A percentile compares a stretch with the other conserved stretches of the same genome.
phyloP scores from a whole-genome alignment of 2,113 vertebrate species.

The Anoura caudifer region DNA sequence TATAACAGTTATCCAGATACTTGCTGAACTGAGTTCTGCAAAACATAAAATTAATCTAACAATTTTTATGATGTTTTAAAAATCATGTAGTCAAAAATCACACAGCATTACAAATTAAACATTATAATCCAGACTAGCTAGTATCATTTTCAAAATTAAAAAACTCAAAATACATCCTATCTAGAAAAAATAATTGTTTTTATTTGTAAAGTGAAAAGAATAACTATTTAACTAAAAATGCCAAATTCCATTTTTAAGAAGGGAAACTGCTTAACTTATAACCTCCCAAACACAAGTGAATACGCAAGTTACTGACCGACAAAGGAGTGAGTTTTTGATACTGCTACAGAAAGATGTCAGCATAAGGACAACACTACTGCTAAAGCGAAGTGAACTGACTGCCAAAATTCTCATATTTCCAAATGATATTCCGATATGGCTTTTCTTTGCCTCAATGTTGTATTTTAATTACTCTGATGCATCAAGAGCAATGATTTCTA shows the following conservation, averaged over 20 bases:
- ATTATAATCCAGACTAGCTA: not conserved
- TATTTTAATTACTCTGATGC: not conserved
- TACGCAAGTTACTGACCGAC: constrained; percentile 16
- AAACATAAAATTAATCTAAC: not conserved
- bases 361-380: constrained; percentile 8
- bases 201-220: constrained; percentile 41
- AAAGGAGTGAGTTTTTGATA: not conserved
- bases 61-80: constrained; percentile 35
- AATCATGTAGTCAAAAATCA: not conserved
- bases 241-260: constrained; percentile 13
- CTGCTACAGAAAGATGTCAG: not conserved
- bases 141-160: constrained; percentile 26
- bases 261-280: not conserved
- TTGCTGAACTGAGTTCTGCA: not conserved
- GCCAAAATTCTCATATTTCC: constrained; percentile 5
- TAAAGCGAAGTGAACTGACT: constrained; percentile 28
- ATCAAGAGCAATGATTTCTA: constrained; percentile 4
- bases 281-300: constrained; percentile 11
- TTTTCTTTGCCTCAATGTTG: not conserved
- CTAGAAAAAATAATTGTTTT: constrained; percentile 22
- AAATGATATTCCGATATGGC: not conserved
- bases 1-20: not conserved
- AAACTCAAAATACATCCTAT: not conserved
- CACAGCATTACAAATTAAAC: not conserved
- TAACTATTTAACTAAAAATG: not conserved